These are phyloP conservation scores for Crematogaster levior DNA, from an alignment of 2,888 invertebrate genomes.

Conservation along the genomic window DNA sequence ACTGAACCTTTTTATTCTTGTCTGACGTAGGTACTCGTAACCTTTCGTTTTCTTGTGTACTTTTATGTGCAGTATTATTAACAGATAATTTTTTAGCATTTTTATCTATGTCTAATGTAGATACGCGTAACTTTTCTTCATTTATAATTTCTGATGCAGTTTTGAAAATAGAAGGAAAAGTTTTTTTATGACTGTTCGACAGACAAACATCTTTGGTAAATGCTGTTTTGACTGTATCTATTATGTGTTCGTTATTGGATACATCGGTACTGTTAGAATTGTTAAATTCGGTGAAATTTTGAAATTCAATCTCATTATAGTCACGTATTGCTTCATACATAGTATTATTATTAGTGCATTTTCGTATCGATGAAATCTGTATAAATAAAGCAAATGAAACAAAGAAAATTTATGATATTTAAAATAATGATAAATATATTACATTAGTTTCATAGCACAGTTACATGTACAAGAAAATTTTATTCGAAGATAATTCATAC, in stretches of 20 bases:
- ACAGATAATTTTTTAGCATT: no score
- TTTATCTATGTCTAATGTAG: background rate
- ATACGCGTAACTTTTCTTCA: conserved; percentile 43
- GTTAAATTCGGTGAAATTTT: conserved; percentile 29
- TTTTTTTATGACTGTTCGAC: conserved; percentile 33
- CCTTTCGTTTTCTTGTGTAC: no score
- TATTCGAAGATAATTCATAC: conserved; percentile 21
- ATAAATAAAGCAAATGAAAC: conserved; percentile 69
- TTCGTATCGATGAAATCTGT: conserved; percentile 89
- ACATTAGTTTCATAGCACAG: conserved; percentile 20
- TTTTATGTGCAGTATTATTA: no score
- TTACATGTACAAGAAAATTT: background rate
- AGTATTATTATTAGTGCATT: conserved; percentile 85
- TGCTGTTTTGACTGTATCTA: background rate
- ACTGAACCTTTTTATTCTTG: conserved; percentile 29
- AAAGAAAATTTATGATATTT: conserved; percentile 63
- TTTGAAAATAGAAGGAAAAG: conserved; percentile 69
- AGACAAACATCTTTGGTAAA: conserved; percentile 3
- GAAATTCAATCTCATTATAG: conserved; percentile 27
- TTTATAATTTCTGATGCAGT: conserved; percentile 78
- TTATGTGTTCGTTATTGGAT: background rate
- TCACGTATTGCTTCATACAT: conserved; percentile 87
- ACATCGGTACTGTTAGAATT: conserved; percentile 7
- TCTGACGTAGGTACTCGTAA: no score
- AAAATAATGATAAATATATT: conserved; percentile 13